Evolutionary conservation across 2,113 vertebrate genomes (phyloP).

Genomic region (Prinia subflava): DNA sequence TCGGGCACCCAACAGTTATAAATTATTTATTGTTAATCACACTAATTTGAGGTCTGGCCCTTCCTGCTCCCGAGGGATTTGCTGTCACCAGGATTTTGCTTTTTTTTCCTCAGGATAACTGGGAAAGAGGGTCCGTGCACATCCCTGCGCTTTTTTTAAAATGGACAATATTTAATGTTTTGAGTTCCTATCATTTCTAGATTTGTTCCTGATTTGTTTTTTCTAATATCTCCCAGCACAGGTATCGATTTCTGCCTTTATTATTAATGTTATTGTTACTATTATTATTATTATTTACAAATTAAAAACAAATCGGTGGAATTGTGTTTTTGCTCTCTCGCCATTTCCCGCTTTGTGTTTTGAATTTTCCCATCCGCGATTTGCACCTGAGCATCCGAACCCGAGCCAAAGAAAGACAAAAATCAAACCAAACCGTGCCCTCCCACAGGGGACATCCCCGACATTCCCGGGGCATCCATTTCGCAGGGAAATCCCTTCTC

Average conservation of each 20-base stretch:
- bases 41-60: accelerated
- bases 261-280: neutral
- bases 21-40: neutral
- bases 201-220: neutral
- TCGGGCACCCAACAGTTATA: accelerated
- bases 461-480: too few species aligned
- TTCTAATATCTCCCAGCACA: neutral
- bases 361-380: neutral
- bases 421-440: neutral
- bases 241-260: neutral
- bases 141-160: neutral
- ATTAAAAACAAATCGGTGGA: neutral
- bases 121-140: neutral
- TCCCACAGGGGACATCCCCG: too few species aligned
- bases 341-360: neutral
- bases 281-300: too few species aligned
- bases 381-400: neutral
- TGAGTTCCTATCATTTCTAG: neutral
- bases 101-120: neutral
- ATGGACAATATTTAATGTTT: neutral
- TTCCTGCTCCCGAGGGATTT: neutral
- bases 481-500: neutral
- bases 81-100: accelerated
- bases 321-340: accelerated
- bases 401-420: neutral